These are phyloP conservation scores for Darevskia mixta DNA, from an alignment of 2,797 vertebrate species.

Conservation along the genomic window DNA sequence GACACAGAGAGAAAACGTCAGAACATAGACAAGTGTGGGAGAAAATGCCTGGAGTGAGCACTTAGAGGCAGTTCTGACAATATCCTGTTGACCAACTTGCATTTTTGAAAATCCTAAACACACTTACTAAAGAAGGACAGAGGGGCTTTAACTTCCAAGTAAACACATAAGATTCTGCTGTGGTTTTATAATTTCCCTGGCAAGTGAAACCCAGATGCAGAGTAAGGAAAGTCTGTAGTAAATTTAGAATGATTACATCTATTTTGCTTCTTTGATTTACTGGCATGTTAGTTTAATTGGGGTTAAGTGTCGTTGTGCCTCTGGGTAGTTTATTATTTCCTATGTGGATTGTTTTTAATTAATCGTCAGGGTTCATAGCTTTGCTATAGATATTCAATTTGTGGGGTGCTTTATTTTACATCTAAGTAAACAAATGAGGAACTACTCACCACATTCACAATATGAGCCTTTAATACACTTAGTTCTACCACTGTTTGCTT, in stretches of 20 bases:
- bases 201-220: background rate
- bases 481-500: background rate
- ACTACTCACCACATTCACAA: background rate
- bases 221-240: background rate
- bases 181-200: background rate
- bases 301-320: constrained; percentile 26
- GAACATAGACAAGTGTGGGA: background rate
- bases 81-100: too few relatives aligned
- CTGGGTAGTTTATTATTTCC: background rate
- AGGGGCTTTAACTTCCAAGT: background rate
- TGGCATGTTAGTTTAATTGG: constrained; percentile 25
- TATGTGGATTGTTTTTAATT: constrained; percentile 18
- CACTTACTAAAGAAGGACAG: background rate
- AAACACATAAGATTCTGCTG: background rate
- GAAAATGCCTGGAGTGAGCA: too few relatives aligned
- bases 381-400: background rate
- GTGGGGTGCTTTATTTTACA: background rate
- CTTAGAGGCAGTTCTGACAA: too few relatives aligned
- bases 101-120: background rate
- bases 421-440: background rate
- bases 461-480: background rate
- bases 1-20: background rate
- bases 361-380: constrained; percentile 5
- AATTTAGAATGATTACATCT: constrained; percentile 9
- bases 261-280: background rate